phyloP scores from a whole-genome alignment of 2,797 vertebrate species.

The Tragopan temminckii region DNA sequence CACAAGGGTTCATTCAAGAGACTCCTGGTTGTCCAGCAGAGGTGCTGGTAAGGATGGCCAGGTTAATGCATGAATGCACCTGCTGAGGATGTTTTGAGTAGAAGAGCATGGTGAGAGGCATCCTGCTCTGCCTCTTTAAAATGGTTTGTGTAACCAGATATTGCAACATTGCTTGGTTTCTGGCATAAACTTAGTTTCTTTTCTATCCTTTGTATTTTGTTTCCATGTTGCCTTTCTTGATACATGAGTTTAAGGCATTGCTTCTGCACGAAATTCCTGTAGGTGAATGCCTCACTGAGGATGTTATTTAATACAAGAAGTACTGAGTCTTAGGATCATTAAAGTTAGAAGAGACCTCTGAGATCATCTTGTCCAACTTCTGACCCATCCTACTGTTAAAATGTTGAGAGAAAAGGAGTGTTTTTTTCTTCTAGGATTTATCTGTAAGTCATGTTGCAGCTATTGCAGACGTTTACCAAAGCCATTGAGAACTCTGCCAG shows the following conservation, averaged over 20 bases:
- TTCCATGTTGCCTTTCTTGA: background rate
- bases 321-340: background rate
- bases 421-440: background rate
- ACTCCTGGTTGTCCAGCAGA: background rate
- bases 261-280: background rate
- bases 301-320: background rate
- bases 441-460: rapidly evolving
- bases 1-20: background rate
- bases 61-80: rapidly evolving
- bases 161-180: background rate
- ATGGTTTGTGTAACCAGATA: background rate
- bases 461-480: background rate
- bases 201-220: background rate
- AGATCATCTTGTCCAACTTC: no score
- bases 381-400: background rate
- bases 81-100: background rate
- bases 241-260: background rate
- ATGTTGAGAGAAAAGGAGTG: background rate
- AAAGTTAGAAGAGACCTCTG: no score
- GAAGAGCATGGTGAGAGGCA: background rate
- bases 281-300: background rate
- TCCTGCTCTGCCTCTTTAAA: background rate
- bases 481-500: background rate
- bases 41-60: background rate
- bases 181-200: background rate